Percentiles rank a stretch among this genome's conserved stretches.
phyloP scores from a whole-genome alignment of 2,888 invertebrate species.

The Eupithecia dodoneata region DNA sequence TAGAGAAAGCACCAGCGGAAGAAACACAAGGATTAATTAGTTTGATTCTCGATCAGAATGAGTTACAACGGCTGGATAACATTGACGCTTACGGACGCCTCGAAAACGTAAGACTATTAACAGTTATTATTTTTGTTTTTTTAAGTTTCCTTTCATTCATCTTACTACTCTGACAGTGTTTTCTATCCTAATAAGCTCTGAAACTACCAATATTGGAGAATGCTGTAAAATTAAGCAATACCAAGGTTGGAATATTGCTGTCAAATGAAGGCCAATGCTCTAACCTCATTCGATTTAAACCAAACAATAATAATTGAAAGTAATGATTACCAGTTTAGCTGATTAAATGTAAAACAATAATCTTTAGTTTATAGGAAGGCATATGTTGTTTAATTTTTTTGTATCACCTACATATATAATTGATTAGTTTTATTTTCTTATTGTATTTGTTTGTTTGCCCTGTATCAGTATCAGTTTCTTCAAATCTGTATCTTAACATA shows the following conservation, averaged over 20 bases:
- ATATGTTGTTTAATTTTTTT: too few relatives aligned
- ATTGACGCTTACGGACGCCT: conserved; percentile 92
- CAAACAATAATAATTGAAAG: not conserved
- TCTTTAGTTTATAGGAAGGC: not conserved
- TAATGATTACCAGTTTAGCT: not conserved
- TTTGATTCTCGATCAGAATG: conserved; percentile 93
- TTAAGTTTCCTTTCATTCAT: not conserved
- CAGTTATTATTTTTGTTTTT: not conserved
- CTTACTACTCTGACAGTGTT: not conserved
- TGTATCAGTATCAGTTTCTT: too few relatives aligned
- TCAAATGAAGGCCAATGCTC: not conserved
- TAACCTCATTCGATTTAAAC: not conserved
- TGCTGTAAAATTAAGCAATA: not conserved
- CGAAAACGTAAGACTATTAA: conserved; percentile 85
- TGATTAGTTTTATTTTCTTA: too few relatives aligned
- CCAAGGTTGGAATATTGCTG: not conserved
- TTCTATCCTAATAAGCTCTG: not conserved
- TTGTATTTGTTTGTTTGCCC: too few relatives aligned
- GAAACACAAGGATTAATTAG: conserved; percentile 88
- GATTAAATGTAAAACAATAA: not conserved
- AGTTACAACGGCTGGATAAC: conserved; percentile 93
- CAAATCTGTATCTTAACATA: too few relatives aligned
- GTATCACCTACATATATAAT: too few relatives aligned
- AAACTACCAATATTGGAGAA: not conserved
- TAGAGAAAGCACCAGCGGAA: conserved; percentile 88